Evolutionary conservation across 2,888 invertebrate species (phyloP), one percentile per base, ranked within the genome.

Genomic region (Fragum fragum): DNA sequence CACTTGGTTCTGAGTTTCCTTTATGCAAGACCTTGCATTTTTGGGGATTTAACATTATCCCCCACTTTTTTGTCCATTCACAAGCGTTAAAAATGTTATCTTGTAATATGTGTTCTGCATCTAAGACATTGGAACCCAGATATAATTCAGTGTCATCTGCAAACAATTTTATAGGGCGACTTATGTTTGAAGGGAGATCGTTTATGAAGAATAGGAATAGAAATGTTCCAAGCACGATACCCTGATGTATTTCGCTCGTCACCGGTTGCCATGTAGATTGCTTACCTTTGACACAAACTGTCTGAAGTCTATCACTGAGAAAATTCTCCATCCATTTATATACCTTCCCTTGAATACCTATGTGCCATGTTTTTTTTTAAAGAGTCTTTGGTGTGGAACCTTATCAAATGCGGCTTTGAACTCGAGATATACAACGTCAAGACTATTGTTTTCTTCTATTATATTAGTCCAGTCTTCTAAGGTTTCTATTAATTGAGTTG

Each of bases 301-400:
- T 57, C 61, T 76, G 76, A n/a, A 47, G 28, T 29, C 76, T 59
- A n/a, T 76, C 29, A 26, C 29, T 18, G 23, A 76, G 36, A 36
- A 76, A 76, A 42, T n/a, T 23, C 59, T 23, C 23, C 23, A 76
- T 39, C 80, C 80, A 80, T 18, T 42, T 57, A 76, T 28, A n/a
- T n/a, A n/a, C n/a, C 18, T 53, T n/a, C 1, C 73, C 76, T 21
- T 23, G 6, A 28, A 81, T 81, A 5, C 73, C 76, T n/a, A 47
- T 28, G 21, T 28, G 16, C 61, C 28, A 28, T 28, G 26, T 7
- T 61, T 61, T 28, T 6, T 29, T 11, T n/a, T n/a, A 26, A 61
- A 26, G 5, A 26, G 61, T 28, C 28, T 29, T n/a, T 39, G 18
- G 39, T 76, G 76, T 3, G 76, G 76, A 1, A 76, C 80, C 16